A percentile compares a stretch with the other conserved stretches of the same genome.
These are phyloP conservation scores for Drosophila nigrodunni DNA, from an alignment of 1,140 invertebrate genomes.

Conservation along the genomic window DNA sequence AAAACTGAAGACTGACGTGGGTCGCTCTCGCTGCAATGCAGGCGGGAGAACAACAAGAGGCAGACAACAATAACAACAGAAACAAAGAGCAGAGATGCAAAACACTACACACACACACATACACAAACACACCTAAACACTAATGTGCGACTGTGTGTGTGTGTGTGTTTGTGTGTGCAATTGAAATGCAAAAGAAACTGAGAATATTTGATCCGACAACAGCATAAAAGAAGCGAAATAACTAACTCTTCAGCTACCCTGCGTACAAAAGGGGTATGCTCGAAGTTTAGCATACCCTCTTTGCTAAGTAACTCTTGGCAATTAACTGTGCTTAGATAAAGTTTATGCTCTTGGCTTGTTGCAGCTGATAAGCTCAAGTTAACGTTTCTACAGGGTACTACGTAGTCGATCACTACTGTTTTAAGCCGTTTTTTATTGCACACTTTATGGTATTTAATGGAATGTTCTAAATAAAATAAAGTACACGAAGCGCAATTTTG, in stretches of 20 bases:
- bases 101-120: slow-evolving; percentile 2
- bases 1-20: slow-evolving; percentile 51
- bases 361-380: no score
- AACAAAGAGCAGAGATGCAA: slow-evolving; percentile 10
- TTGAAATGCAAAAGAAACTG: slow-evolving; percentile 16
- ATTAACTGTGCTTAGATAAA: no score
- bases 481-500: no score
- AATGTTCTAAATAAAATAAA: no score
- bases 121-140: not conserved
- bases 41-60: not conserved
- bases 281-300: not conserved
- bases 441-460: no score
- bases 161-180: slow-evolving; percentile 13
- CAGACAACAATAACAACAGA: slow-evolving; percentile 4
- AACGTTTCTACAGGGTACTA: not conserved
- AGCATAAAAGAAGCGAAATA: not conserved
- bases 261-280: not conserved
- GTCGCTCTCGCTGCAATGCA: slow-evolving; percentile 23
- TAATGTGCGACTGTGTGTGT: no score
- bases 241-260: not conserved
- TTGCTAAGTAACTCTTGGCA: no score
- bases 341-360: no score
- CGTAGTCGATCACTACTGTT: not conserved
- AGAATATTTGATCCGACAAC: slow-evolving; percentile 20
- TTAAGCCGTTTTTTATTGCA: no score